These are phyloP conservation scores for Tarsius wallacei DNA, from an alignment of 2,797 vertebrate species.

Conservation along the genomic window DNA sequence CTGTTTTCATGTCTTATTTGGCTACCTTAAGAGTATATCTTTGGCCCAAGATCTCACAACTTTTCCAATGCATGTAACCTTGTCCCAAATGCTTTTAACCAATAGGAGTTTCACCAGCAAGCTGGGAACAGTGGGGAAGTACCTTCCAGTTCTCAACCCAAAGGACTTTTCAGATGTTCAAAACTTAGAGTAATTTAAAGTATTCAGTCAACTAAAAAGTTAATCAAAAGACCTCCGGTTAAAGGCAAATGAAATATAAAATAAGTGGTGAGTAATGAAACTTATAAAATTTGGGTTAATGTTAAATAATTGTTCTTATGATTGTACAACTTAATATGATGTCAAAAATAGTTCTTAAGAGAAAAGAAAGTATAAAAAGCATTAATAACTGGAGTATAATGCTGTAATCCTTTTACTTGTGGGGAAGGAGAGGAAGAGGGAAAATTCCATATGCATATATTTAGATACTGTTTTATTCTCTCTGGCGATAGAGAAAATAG, in stretches of 20 bases:
- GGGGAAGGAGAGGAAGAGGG: no score
- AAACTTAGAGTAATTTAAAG: conserved; percentile 5
- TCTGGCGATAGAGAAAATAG: neutral
- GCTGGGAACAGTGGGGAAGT: neutral
- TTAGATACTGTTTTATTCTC: conserved; percentile 3
- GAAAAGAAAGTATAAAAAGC: neutral
- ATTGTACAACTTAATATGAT: neutral
- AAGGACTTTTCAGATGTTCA: neutral
- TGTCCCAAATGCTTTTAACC: neutral
- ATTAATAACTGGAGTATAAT: neutral
- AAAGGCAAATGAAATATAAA: conserved; percentile 51
- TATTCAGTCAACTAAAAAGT: neutral
- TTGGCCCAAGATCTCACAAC: neutral
- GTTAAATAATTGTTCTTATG: conserved; percentile 45
- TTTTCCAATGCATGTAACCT: neutral
- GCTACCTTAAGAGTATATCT: neutral
- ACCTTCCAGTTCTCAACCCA: neutral
- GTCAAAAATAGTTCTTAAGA: neutral
- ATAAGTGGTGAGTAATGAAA: conserved; percentile 8
- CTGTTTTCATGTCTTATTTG: neutral
- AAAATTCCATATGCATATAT: neutral
- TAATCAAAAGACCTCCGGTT: neutral
- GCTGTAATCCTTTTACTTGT: neutral
- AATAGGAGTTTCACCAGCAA: neutral
- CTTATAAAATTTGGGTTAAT: conserved; percentile 27